Percentiles rank a stretch among this genome's conserved stretches.
These are phyloP conservation scores for Platanista minor DNA, from an alignment of 2,113 vertebrate genomes.

Conservation along the genomic window DNA sequence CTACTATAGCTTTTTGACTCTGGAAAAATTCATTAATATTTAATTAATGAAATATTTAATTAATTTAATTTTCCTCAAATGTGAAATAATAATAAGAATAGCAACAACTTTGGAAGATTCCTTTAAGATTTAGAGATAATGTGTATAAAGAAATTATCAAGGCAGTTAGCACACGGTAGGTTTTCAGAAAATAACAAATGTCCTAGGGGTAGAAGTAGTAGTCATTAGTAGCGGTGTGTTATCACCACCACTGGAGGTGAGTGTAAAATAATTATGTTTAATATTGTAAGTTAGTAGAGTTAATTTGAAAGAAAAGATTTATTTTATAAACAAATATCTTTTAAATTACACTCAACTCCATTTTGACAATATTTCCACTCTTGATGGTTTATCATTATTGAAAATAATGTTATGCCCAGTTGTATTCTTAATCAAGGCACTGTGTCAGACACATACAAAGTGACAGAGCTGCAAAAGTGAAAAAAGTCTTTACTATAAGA, in stretches of 20 bases:
- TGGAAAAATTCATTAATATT: neutral
- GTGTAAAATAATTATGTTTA: neutral
- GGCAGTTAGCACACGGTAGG: neutral
- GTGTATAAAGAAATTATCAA: neutral
- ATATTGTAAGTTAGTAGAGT: neutral
- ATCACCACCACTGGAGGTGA: neutral
- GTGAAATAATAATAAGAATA: neutral
- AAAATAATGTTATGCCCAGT: neutral
- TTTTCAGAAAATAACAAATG: neutral
- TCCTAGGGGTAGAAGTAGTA: neutral
- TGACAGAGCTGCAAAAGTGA: neutral
- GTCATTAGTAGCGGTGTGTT: neutral
- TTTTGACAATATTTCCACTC: neutral
- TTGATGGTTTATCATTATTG: neutral
- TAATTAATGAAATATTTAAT: neutral
- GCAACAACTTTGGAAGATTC: neutral
- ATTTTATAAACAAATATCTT: neutral
- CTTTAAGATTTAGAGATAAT: neutral
- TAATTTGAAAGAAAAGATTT: neutral
- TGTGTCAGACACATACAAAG: neutral
- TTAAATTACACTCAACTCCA: neutral
- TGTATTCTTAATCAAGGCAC: neutral
- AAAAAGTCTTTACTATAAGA: neutral
- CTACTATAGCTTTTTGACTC: neutral
- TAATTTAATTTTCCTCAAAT: neutral